Conservation (phyloP, 2,888 invertebrate species). For the Volucella bombylans region DNA sequence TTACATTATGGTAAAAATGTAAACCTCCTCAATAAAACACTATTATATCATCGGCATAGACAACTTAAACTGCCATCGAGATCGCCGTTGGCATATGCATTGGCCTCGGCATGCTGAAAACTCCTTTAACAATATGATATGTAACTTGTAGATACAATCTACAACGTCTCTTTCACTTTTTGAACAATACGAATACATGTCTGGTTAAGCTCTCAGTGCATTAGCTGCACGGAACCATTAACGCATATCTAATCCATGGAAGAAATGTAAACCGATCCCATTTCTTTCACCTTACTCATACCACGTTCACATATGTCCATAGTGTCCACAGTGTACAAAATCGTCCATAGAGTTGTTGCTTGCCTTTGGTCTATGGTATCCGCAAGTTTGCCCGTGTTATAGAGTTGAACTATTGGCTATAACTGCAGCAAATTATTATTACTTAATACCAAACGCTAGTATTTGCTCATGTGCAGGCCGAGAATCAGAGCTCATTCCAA, state of each 20-base stretch:
- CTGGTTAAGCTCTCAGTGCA: slow-evolving; percentile 52
- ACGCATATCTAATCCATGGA: slow-evolving; percentile 57
- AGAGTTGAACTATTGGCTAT: slow-evolving; percentile 34
- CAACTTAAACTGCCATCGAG: slow-evolving; percentile 6
- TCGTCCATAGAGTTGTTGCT: no score
- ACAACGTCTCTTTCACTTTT: slow-evolving; percentile 61
- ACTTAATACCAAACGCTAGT: slow-evolving; percentile 44
- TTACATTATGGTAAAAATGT: slow-evolving; percentile 10
- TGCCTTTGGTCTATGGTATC: not conserved
- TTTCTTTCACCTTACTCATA: slow-evolving; percentile 54
- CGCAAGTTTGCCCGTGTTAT: not conserved
- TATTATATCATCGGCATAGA: slow-evolving; percentile 45
- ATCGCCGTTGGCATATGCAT: not conserved
- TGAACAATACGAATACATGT: slow-evolving; percentile 45
- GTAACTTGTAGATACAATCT: slow-evolving; percentile 12
- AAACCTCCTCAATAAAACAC: slow-evolving; percentile 17
- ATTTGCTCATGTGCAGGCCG: slow-evolving; percentile 6
- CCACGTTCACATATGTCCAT: slow-evolving; percentile 21
- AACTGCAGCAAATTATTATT: slow-evolving; percentile 61
- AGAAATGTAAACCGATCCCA: slow-evolving; percentile 61
- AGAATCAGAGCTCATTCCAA: slow-evolving; percentile 5
- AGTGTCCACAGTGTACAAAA: not conserved
- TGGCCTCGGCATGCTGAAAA: not conserved
- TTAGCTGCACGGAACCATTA: slow-evolving; percentile 61
- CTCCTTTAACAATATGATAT: slow-evolving; percentile 22